Evolutionary conservation across 2,797 vertebrate species (phyloP).

Genomic region (Vultur gryphus): DNA sequence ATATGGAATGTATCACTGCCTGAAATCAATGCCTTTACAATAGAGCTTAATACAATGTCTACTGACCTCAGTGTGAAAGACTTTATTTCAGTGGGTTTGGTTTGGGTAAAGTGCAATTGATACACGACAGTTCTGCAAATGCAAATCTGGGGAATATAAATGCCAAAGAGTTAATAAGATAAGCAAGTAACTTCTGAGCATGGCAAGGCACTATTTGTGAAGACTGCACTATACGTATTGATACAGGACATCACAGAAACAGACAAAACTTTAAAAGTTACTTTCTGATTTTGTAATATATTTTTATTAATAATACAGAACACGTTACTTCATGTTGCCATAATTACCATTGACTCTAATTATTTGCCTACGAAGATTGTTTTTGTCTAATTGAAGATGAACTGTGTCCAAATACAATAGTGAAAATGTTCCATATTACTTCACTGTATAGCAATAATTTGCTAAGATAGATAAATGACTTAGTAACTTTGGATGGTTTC

Average conservation of each 20-base stretch:
- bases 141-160: not conserved
- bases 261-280: not conserved
- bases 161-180: not conserved
- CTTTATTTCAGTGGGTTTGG: not conserved
- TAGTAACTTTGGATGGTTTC: not conserved
- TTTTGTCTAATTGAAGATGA: not conserved
- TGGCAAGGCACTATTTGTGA: not conserved
- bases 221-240: not conserved
- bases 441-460: not conserved
- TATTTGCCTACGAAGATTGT: not conserved
- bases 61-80: not conserved
- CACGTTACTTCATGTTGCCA: not conserved
- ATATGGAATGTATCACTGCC: not conserved
- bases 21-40: not conserved
- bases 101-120: not conserved
- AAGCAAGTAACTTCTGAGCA: not conserved
- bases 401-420: not conserved
- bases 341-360: not conserved
- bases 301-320: not conserved
- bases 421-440: not conserved
- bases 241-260: not conserved
- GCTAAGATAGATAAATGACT: not conserved
- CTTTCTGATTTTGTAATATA: not conserved
- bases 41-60: not conserved
- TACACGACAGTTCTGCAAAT: not conserved